Base-by-base conservation (phyloP, 2,113 vertebrate species). In the Lasiurus cinereus region DNA sequence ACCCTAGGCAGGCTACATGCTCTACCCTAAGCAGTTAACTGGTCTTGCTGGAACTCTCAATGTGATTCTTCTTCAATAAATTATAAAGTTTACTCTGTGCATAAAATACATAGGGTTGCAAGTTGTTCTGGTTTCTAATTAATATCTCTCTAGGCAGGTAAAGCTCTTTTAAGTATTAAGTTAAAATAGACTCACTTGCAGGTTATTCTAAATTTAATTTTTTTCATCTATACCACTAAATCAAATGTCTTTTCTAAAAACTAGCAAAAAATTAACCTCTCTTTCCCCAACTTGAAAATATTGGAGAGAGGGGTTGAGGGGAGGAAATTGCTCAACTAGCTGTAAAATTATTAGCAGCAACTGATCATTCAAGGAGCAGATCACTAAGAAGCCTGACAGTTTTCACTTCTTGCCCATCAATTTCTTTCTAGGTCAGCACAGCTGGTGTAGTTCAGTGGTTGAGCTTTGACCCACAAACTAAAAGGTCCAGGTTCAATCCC, bases 201-300 rank as follows among this genome's bases (percentile, higher is more conserved):
- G 21, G 14, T 73, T 77, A 94, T 39, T 67, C 18, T 83, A 84
- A 66, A 54, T 33, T 93, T 62, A 88, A 36, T 33, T 79, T 33
- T 83, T 92, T 85, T 82, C 36, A 59, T 52, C n/a, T 67, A 39
- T 80, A 62, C 59, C 24, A 62, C 9, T 62, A 80, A 95, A 94
- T n/a, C n/a, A 93, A 93, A 92, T 73, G 27, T 0, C 39, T 93
- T 84, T 83, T 73, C 78, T 86, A 90, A 50, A 87, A 72, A 21
- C 22, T 59, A 88, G 46, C 82, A 39, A 93, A 46, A 46, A 62
- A 86, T 74, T 85, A 86, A 78, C 9, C 21, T 77, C 39, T 36
- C 88, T 91, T 90, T n/a, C 50, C n/a, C n/a, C 50, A 78, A 39
- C 8, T 19, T 90, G 56, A 94, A 96, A 93, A 89, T 50, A 91